A percentile compares a stretch with the other conserved stretches of the same genome.
Evolutionary conservation across 2,888 invertebrate species (phyloP).

Genomic region (Biston betularia): DNA sequence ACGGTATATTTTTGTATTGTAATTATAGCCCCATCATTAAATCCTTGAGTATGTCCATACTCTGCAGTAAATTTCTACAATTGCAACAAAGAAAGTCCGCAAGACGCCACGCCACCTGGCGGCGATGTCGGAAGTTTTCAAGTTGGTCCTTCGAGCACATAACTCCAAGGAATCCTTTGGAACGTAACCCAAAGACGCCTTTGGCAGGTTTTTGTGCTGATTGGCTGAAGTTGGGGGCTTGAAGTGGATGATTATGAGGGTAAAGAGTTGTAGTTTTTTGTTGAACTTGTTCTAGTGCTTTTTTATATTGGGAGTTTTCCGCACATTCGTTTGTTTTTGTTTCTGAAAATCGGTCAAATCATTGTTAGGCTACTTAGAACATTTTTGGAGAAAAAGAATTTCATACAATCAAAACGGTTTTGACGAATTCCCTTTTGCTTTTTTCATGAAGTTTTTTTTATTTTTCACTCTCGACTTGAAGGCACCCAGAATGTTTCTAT

Average conservation of each 20-base stretch:
- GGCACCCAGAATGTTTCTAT: no score
- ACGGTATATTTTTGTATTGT: no score
- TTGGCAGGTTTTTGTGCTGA: slow-evolving; percentile 37
- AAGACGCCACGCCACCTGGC: slow-evolving; percentile 39
- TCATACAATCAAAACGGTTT: background rate
- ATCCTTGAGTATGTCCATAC: slow-evolving; percentile 13
- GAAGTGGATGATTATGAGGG: slow-evolving; percentile 11
- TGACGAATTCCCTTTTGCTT: no score
- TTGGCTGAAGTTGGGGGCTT: slow-evolving; percentile 24
- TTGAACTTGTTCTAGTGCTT: slow-evolving; percentile 13
- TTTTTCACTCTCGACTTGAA: no score
- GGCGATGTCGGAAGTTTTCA: slow-evolving; percentile 32
- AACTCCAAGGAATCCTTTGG: slow-evolving; percentile 27
- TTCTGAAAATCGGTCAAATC: background rate
- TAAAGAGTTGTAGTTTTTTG: slow-evolving; percentile 15
- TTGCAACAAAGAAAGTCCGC: slow-evolving; percentile 50
- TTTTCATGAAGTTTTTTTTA: no score
- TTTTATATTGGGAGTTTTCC: background rate
- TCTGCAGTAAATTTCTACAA: slow-evolving; percentile 58
- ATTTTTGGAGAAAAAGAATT: background rate
- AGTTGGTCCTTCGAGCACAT: slow-evolving; percentile 35
- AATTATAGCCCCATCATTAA: slow-evolving; percentile 2
- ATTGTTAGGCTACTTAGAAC: background rate
- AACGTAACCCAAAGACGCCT: slow-evolving; percentile 25
- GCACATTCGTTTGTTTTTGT: background rate